Evolutionary conservation across 1,140 invertebrate genomes (phyloP).

Genomic region (Platyscapa corneri): DNA sequence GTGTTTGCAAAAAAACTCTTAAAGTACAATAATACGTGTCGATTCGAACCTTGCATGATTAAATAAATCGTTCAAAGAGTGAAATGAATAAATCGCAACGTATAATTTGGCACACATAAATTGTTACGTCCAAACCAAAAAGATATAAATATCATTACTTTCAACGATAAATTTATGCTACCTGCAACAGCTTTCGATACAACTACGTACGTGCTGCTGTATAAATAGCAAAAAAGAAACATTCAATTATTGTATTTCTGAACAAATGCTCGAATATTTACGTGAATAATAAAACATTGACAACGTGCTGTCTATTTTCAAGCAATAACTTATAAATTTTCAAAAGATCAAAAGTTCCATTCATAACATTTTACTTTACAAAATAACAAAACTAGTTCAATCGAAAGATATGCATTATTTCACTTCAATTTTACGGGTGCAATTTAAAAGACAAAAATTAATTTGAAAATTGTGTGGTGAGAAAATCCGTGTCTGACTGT

Average conservation of each 20-base stretch:
- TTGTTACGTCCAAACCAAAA: not conserved
- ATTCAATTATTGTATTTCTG: conserved; percentile 22
- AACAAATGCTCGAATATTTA: conserved; percentile 30
- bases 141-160: not conserved
- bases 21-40: not conserved
- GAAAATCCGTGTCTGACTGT: conserved; percentile 42
- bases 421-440: conserved; percentile 17
- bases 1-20: not conserved
- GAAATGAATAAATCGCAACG: not conserved
- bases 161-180: not conserved
- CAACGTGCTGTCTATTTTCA: conserved; percentile 44
- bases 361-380: conserved; percentile 15
- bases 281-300: conserved; percentile 43
- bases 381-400: conserved; percentile 20
- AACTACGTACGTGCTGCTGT: not conserved
- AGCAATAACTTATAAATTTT: conserved; percentile 38
- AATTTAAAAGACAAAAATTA: conserved; percentile 26
- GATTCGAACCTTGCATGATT: not conserved
- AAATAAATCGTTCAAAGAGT: not conserved
- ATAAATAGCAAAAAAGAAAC: conserved; percentile 7
- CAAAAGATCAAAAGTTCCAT: conserved; percentile 29
- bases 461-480: conserved; percentile 33
- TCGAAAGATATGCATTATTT: conserved; percentile 31
- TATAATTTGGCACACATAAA: not conserved
- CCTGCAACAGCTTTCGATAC: conserved; percentile 26